Evolutionary conservation across 2,113 vertebrate species (phyloP), one percentile per base, ranked within the genome.

Genomic region (Atlantisia rogersi): DNA sequence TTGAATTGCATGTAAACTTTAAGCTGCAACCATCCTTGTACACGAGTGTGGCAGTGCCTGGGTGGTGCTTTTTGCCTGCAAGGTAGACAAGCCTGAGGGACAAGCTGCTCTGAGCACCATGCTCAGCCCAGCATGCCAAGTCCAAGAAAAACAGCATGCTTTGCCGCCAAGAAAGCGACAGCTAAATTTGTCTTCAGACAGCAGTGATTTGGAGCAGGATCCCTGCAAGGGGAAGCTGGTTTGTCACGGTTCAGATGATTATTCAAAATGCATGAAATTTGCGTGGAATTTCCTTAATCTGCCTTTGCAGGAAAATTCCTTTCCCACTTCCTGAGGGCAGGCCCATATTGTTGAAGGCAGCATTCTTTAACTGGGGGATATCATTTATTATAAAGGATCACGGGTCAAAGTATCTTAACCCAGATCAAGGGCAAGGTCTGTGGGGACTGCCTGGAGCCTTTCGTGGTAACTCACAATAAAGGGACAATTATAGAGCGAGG

Each of bases 321-420:
- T 94, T 87, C 77, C 84, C 70, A 59, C 91, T 97, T 97, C 95
- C 95, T 93, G 88, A 97, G 93, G 96, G 94, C 93, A 91, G 87
- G 92, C 93, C 75, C 67, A 35, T 94, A 91, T 96, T 96, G 91
- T 97, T 94, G 91, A 95, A 91, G 88, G 92, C 82, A 95, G 84
- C 95, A 95, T 97, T 97, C 92, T 97, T 97, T 70, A 94, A 71
- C 80, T 40, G 68, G 69, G 90, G 96, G 94, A 92, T 97, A 96
- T 96, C 58, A 95, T 98, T 97, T 98, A 96, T 97, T 97, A 95
- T 95, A 83, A 96, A 97, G 88, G 93, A 88, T 93, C 91, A 90
- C 0, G 4, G 95, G 95, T 97, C 97, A 97, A 94, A 97, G 96
- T 95, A 89, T 96, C 94, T 94, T 96, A 97, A 96, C 94, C 94